Evolutionary conservation across 1,140 invertebrate genomes (phyloP), one percentile per base, ranked within the genome.

Genomic region (Akabosia matsudoensis): DNA sequence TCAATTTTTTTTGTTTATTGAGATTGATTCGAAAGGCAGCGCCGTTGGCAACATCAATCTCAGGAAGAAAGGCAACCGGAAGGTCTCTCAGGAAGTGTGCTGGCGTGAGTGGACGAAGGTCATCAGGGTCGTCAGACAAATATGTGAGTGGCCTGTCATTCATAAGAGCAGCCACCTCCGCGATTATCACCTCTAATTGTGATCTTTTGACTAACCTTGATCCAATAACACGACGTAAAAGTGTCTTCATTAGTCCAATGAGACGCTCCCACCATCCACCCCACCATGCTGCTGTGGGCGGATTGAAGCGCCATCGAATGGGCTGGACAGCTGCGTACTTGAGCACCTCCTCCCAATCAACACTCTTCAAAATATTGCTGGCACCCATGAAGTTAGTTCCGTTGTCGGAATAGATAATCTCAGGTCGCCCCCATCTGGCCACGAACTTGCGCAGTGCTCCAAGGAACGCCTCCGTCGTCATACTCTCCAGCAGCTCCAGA

Each of bases 231-330:
- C 33, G 13, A 7, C 37, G 33, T 4, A 84, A 78, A 24, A 82
- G 52, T 30, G 75, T 72, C 75, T 86, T 85, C 13, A 83, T 70
- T 7, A 86, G 31, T 0, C 83, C 74, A 24, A 87, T 81, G 24
- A 87, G 33, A 2, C 85, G 56, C 75, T 87, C 70, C 31, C 33
- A 72, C 31, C 33, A 72, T 72, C 70, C 86, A 31, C 85, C 85
- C 82, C 83, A 84, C 84, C 85, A 87, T 22, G 84, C 79, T 1
- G 84, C 82, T 37, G 75, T 79, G 18, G 82, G 82, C n/a, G 83
- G 82, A 73, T 82, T 84, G 77, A 84, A 85, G 33, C 75, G 75
- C 85, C 85, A 86, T n/a, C 77, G 28, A 33, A 84, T 83, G 67
- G 73, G 33, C 33, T 79, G 24, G 1, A 61, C 56, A 14, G 75